Evolutionary conservation across 2,888 invertebrate species (phyloP).

Genomic region (Archips crataeganus): DNA sequence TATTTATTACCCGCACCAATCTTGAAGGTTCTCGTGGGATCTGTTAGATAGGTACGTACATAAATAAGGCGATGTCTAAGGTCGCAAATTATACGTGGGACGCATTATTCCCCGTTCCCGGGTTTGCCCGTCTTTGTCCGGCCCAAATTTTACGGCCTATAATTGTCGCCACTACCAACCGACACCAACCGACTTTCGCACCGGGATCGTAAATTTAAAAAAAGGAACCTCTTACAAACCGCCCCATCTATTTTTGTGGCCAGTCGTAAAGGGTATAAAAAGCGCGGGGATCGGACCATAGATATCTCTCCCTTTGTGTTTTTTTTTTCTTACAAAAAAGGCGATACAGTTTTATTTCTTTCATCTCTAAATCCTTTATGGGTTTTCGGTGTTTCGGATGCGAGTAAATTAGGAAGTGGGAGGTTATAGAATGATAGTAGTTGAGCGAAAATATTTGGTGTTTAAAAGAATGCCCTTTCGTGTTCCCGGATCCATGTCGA

Average conservation of each 20-base stretch:
- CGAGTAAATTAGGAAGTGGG: conserved; percentile 35
- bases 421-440: conserved; percentile 27
- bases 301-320: conserved; percentile 38
- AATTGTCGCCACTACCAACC: conserved; percentile 63
- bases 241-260: conserved; percentile 63
- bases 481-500: conserved; percentile 9
- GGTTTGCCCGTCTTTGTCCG: conserved; percentile 53
- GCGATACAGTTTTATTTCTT: conserved; percentile 42
- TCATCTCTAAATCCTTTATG: conserved; percentile 34
- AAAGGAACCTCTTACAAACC: conserved; percentile 63
- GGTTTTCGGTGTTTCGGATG: conserved; percentile 39
- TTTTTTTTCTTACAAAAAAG: conserved; percentile 44
- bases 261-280: conserved; percentile 57
- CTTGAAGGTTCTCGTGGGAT: conserved; percentile 11
- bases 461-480: conserved; percentile 5
- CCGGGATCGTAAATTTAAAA: conserved; percentile 69
- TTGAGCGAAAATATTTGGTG: conserved; percentile 4
- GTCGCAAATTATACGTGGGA: conserved; percentile 63
- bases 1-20: conserved; percentile 18
- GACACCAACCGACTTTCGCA: conserved; percentile 61
- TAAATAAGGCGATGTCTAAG: conserved; percentile 47
- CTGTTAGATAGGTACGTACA: conserved; percentile 18
- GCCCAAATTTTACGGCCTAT: conserved; percentile 61
- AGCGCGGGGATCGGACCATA: conserved; percentile 42
- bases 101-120: conserved; percentile 16